Evolutionary conservation across 1,140 invertebrate genomes (phyloP).

Genomic region (Drosophila pruinosa): DNA sequence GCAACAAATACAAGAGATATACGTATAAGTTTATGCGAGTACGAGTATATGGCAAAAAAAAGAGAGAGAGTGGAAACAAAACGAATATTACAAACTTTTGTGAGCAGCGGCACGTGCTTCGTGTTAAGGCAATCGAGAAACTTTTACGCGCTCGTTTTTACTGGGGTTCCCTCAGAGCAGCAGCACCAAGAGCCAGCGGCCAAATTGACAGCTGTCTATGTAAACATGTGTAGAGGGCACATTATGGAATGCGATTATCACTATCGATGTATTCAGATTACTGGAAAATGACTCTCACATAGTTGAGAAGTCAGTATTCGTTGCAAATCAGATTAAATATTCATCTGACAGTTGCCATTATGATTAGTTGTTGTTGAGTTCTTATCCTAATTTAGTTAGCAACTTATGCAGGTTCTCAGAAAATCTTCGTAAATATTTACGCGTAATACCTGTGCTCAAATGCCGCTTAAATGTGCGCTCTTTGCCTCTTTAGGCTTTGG

Average conservation of each 20-base stretch:
- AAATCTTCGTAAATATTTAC: neutral
- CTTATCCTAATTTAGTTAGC: neutral
- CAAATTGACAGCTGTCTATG: slow-evolving; percentile 62
- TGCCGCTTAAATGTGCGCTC: neutral
- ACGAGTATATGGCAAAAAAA: neutral
- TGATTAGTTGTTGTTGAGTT: neutral
- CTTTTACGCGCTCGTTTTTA: slow-evolving; percentile 19
- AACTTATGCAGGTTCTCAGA: neutral
- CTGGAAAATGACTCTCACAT: slow-evolving; percentile 1
- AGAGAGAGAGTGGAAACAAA: neutral
- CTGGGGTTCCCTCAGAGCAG: neutral
- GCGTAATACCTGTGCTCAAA: slow-evolving; percentile 1
- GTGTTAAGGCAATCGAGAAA: slow-evolving; percentile 23
- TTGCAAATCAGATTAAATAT: neutral
- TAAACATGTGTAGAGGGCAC: slow-evolving; percentile 33
- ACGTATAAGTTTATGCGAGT: neutral
- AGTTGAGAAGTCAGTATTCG: neutral
- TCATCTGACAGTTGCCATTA: neutral
- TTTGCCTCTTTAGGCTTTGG: neutral
- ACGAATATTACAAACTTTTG: slow-evolving; percentile 21
- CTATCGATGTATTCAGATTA: slow-evolving; percentile 15
- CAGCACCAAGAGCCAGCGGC: slow-evolving; percentile 32
- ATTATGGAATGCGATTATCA: slow-evolving; percentile 48
- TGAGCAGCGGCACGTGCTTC: slow-evolving; percentile 24
- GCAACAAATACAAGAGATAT: slow-evolving; percentile 14